phyloP scores from a whole-genome alignment of 2,797 vertebrate species.

The Chiloscyllium punctatum region DNA sequence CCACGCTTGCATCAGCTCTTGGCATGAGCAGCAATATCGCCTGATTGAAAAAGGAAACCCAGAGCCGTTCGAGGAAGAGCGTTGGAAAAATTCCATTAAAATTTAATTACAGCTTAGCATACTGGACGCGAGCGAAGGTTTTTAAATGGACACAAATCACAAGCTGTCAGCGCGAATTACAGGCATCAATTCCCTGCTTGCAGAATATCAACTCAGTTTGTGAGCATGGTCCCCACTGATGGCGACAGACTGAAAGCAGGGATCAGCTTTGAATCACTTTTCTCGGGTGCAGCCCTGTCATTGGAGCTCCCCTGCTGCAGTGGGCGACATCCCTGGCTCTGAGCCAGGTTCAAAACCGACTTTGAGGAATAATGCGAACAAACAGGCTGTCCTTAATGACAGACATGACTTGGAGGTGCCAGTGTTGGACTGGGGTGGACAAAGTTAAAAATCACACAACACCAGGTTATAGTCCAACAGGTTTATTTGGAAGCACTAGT shows the following conservation, averaged over 20 bases:
- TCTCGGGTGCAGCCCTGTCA: neutral
- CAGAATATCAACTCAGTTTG: neutral
- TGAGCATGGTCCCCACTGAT: neutral
- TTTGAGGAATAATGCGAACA: too few relatives aligned
- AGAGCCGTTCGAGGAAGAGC: neutral
- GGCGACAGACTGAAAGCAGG: neutral
- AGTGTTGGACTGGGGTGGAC: too few relatives aligned
- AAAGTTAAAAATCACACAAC: too few relatives aligned
- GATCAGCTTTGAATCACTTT: neutral
- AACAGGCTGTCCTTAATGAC: too few relatives aligned
- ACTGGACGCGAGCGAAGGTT: neutral
- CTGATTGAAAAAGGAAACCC: neutral
- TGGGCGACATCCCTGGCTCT: too few relatives aligned
- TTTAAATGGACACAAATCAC: neutral
- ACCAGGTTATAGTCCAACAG: too few relatives aligned
- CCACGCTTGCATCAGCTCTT: neutral
- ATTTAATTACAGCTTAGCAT: slow-evolving; percentile 15
- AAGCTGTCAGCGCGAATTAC: neutral
- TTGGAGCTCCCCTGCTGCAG: too few relatives aligned
- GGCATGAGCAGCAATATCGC: neutral
- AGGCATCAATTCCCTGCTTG: neutral
- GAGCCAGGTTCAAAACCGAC: too few relatives aligned
- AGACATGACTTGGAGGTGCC: too few relatives aligned
- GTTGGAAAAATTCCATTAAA: slow-evolving; percentile 26
- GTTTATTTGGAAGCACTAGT: too few relatives aligned